Conservation (phyloP, 2,888 invertebrate genomes). For the Drosophila dives region DNA sequence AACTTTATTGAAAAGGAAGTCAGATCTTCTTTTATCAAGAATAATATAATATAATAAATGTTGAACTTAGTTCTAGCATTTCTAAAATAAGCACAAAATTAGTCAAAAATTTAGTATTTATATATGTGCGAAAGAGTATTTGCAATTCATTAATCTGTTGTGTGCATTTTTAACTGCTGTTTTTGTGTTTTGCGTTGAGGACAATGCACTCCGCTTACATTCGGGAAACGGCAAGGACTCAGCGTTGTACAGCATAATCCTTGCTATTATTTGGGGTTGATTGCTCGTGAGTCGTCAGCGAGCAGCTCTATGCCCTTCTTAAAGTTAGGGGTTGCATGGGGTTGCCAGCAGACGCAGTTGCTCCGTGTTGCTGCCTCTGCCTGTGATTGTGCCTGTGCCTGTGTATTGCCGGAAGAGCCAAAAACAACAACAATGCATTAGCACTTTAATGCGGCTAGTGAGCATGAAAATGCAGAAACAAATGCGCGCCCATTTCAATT, state of each 20-base stretch:
- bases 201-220: conserved; percentile 69
- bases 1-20: background rate
- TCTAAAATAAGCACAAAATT: background rate
- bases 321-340: conserved; percentile 62
- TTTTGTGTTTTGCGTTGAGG: conserved; percentile 48
- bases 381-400: background rate
- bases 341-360: conserved; percentile 22
- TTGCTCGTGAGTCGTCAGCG: conserved; percentile 65
- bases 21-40: background rate
- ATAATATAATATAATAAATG: background rate
- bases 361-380: conserved; percentile 13
- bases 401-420: conserved; percentile 44
- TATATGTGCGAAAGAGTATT: conserved; percentile 23
- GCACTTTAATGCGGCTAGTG: conserved; percentile 80
- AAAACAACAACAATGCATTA: conserved; percentile 83
- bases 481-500: conserved; percentile 80
- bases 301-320: conserved; percentile 32
- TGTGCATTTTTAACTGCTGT: background rate
- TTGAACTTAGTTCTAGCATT: background rate
- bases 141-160: background rate
- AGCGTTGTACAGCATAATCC: conserved; percentile 63
- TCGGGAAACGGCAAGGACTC: conserved; percentile 36
- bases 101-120: background rate
- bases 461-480: conserved; percentile 78
- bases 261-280: conserved; percentile 77